Conservation (phyloP, 1,140 invertebrate species). For the Aphis gossypii region DNA sequence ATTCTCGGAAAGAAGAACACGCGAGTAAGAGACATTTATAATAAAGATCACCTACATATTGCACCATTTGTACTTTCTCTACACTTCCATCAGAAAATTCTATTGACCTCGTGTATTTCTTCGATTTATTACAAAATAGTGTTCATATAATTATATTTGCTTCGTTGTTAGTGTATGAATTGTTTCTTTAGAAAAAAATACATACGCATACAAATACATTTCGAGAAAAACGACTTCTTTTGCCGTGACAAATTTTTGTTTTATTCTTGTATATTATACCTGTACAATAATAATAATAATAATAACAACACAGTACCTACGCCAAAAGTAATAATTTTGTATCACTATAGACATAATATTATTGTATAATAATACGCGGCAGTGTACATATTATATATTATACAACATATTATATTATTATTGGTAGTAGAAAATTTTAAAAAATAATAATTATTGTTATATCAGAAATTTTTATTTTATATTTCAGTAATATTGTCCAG, state of each 20-base stretch:
- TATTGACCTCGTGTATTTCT: constrained; percentile 10
- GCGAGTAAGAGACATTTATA: not conserved
- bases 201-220: not conserved
- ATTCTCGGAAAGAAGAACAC: not conserved
- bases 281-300: not conserved
- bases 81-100: not conserved
- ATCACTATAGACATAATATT: not conserved
- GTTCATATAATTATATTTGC: constrained; percentile 49
- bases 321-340: not conserved
- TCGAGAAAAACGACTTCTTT: not conserved
- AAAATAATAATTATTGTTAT: not conserved
- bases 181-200: not conserved
- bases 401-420: not conserved
- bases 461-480: not conserved
- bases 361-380: not conserved
- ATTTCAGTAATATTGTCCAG: constrained; percentile 28
- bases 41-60: not conserved
- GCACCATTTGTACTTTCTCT: not conserved
- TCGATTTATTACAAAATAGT: constrained; percentile 44
- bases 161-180: not conserved
- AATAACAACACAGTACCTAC: not conserved
- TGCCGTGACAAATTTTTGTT: constrained; percentile 43
- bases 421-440: not conserved
- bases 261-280: not conserved
- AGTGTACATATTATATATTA: not conserved